These are phyloP conservation scores for Crenichthys baileyi DNA, from an alignment of 2,797 vertebrate genomes.

Conservation along the genomic window DNA sequence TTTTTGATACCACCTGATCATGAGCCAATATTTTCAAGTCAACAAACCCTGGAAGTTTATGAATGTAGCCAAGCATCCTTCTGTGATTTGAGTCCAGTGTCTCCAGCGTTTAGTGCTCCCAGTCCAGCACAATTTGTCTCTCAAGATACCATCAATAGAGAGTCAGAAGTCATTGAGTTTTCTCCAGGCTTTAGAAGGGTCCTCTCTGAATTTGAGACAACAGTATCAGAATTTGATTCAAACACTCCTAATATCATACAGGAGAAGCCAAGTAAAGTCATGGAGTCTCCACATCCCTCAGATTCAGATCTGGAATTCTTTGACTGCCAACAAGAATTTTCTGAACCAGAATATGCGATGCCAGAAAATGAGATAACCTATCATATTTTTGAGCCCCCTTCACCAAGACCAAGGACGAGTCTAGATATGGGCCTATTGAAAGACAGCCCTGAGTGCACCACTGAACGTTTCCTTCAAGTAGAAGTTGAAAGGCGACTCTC, in stretches of 20 bases:
- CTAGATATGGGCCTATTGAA: slow-evolving; percentile 44
- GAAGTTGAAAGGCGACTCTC: slow-evolving; percentile 64
- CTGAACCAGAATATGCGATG: slow-evolving; percentile 68
- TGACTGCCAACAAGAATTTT: slow-evolving; percentile 78
- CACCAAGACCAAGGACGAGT: slow-evolving; percentile 61
- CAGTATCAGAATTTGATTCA: slow-evolving; percentile 43
- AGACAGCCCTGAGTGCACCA: slow-evolving; percentile 21
- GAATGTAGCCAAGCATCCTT: slow-evolving; percentile 42
- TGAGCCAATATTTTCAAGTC: slow-evolving; percentile 56
- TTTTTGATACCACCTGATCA: slow-evolving; percentile 62
- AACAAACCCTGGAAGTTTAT: slow-evolving; percentile 53
- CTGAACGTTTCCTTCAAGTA: slow-evolving; percentile 44
- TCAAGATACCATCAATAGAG: slow-evolving; percentile 10
- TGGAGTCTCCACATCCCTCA: slow-evolving; percentile 53
- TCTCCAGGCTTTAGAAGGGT: slow-evolving; percentile 61
- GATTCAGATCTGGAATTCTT: slow-evolving; percentile 79
- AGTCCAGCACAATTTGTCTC: slow-evolving; percentile 26
- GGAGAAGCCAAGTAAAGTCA: slow-evolving; percentile 15
- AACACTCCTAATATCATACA: slow-evolving; percentile 1
- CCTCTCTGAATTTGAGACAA: slow-evolving; percentile 64
- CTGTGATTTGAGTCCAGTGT: slow-evolving; percentile 51
- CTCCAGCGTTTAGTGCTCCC: slow-evolving; percentile 50
- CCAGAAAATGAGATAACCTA: slow-evolving; percentile 40
- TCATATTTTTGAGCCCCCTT: slow-evolving; percentile 70
- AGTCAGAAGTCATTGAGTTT: slow-evolving; percentile 24